Conservation (phyloP, 2,113 vertebrate species). For the Octodon degus region DNA sequence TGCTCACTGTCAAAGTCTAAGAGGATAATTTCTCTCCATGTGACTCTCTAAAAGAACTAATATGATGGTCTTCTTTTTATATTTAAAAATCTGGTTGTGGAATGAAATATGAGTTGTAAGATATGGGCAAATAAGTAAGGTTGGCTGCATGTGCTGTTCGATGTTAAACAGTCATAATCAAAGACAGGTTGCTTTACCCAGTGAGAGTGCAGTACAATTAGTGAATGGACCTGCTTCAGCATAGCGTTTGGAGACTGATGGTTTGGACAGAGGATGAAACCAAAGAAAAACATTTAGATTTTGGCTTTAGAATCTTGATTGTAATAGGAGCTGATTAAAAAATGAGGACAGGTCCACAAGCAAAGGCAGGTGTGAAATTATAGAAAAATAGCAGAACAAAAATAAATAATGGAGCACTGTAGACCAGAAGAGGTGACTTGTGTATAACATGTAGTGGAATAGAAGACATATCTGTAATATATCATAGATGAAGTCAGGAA, state of each 20-base stretch:
- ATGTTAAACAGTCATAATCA: background rate
- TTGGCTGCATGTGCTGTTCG: background rate
- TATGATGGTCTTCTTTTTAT: background rate
- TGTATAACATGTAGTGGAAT: background rate
- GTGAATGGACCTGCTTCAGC: background rate
- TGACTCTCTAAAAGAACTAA: background rate
- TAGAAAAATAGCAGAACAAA: background rate
- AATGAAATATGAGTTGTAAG: background rate
- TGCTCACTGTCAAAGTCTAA: too few relatives aligned
- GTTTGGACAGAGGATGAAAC: background rate
- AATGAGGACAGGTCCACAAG: background rate
- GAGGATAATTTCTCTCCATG: too few relatives aligned
- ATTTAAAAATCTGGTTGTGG: background rate
- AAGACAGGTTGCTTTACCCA: background rate
- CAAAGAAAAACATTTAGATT: background rate
- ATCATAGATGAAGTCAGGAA: background rate
- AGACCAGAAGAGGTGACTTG: background rate
- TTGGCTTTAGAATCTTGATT: background rate
- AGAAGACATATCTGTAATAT: background rate
- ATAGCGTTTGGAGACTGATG: background rate
- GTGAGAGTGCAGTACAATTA: fast-evolving
- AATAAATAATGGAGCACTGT: background rate
- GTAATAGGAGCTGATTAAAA: background rate
- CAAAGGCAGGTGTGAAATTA: background rate
- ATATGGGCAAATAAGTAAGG: background rate